Evolutionary conservation across 2,113 vertebrate genomes (phyloP).

Genomic region (Arenaria interpres): DNA sequence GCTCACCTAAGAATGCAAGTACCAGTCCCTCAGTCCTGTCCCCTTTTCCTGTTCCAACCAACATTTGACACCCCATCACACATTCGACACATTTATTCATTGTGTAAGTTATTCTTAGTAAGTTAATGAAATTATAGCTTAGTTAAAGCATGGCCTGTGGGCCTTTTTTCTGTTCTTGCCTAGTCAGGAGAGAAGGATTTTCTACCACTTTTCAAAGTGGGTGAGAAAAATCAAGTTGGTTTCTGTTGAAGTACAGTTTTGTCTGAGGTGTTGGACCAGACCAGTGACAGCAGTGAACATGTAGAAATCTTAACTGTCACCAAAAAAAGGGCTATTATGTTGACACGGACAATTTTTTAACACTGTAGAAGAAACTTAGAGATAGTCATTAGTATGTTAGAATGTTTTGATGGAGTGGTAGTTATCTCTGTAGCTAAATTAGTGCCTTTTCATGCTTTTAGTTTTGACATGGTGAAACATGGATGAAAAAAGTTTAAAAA

Average conservation of each 20-base stretch:
- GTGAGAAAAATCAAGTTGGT: background rate
- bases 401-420: background rate
- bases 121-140: background rate
- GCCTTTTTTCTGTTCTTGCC: background rate
- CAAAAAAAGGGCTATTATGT: background rate
- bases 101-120: background rate
- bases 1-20: background rate
- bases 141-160: background rate
- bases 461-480: background rate
- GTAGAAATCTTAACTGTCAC: background rate
- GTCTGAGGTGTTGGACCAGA: background rate
- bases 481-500: background rate
- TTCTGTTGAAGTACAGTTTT: background rate
- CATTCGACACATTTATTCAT: background rate
- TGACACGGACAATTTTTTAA: background rate
- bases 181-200: background rate
- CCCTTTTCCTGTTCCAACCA: background rate
- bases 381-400: background rate
- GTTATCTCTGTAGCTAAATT: background rate
- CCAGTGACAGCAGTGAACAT: background rate
- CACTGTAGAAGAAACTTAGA: background rate
- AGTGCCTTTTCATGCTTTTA: background rate
- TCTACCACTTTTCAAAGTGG: background rate
- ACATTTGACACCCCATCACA: background rate
- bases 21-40: background rate